Evolutionary conservation across 2,113 vertebrate genomes (phyloP).

Genomic region (Xiphophorus hellerii): DNA sequence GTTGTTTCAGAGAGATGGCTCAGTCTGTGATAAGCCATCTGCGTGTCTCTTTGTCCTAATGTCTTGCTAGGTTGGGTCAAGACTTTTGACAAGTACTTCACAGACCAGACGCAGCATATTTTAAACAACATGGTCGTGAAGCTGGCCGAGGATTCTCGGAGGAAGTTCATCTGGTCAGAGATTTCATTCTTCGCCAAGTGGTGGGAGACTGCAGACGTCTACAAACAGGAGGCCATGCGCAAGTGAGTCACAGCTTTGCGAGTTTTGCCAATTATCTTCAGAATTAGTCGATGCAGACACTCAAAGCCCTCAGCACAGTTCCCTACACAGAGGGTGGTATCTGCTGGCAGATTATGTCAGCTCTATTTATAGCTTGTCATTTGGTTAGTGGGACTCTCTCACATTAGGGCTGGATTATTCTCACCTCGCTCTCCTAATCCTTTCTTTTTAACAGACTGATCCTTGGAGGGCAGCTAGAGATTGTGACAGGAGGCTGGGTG

Average conservation of each 20-base stretch:
- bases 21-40: neutral
- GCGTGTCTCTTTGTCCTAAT: constrained; percentile 14
- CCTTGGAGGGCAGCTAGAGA: constrained; percentile 91
- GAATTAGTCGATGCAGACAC: constrained; percentile 10
- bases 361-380: constrained; percentile 65
- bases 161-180: constrained; percentile 98
- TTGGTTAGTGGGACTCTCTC: constrained; percentile 38
- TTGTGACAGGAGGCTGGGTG: constrained; percentile 96
- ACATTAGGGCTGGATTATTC: constrained; percentile 55
- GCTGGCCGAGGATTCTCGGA: constrained; percentile 91
- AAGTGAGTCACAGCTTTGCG: constrained; percentile 79
- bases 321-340: constrained; percentile 5
- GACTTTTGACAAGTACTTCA: constrained; percentile 99
- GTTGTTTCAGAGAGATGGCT: neutral
- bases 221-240: constrained; percentile 89
- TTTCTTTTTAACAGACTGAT: constrained; percentile 74
- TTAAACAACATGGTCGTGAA: constrained; percentile 97
- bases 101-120: constrained; percentile 96
- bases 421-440: constrained; percentile 58
- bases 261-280: constrained; percentile 1
- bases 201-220: constrained; percentile 91
- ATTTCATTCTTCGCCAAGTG: constrained; percentile 96
- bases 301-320: neutral
- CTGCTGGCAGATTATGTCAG: neutral
- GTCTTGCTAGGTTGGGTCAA: constrained; percentile 91